phyloP scores from a whole-genome alignment of 2,113 vertebrate genomes.

The Istiophorus platypterus region DNA sequence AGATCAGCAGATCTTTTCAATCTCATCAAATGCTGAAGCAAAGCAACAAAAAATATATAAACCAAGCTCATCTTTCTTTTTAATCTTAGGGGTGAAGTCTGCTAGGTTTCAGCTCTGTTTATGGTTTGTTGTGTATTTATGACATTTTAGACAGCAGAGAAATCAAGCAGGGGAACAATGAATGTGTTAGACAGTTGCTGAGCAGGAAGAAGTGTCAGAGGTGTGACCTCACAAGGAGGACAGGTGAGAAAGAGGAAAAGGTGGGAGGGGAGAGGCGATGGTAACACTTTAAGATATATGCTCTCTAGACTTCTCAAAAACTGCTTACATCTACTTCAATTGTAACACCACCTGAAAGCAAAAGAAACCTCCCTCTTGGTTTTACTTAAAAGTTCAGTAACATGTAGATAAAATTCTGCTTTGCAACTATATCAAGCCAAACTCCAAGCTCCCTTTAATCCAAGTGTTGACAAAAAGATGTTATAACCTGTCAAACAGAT shows the following conservation, averaged over 20 bases:
- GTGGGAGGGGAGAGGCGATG: background rate
- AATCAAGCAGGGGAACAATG: slow-evolving; percentile 20
- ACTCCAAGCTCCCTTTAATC: background rate
- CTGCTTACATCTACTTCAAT: background rate
- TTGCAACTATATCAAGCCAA: background rate
- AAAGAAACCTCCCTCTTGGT: background rate
- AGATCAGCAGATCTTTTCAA: slow-evolving; percentile 30
- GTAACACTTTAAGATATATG: slow-evolving; percentile 3
- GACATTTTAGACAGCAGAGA: background rate
- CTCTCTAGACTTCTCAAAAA: slow-evolving; percentile 32
- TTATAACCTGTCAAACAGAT: slow-evolving; percentile 33
- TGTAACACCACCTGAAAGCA: slow-evolving; percentile 28
- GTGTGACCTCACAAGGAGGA: slow-evolving; percentile 15
- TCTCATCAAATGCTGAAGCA: slow-evolving; percentile 24
- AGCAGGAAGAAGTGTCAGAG: slow-evolving; percentile 13
- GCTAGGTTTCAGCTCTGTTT: background rate
- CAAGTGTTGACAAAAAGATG: background rate
- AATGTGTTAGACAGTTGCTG: slow-evolving; percentile 14
- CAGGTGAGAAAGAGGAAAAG: slow-evolving; percentile 46
- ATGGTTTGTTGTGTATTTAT: slow-evolving; percentile 11
- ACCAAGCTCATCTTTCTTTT: background rate
- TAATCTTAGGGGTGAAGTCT: background rate
- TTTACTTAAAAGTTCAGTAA: background rate
- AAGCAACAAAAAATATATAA: background rate
- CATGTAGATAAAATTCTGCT: background rate